Evolutionary conservation across 2,888 invertebrate genomes (phyloP).

Genomic region (Salpingus planirostris): DNA sequence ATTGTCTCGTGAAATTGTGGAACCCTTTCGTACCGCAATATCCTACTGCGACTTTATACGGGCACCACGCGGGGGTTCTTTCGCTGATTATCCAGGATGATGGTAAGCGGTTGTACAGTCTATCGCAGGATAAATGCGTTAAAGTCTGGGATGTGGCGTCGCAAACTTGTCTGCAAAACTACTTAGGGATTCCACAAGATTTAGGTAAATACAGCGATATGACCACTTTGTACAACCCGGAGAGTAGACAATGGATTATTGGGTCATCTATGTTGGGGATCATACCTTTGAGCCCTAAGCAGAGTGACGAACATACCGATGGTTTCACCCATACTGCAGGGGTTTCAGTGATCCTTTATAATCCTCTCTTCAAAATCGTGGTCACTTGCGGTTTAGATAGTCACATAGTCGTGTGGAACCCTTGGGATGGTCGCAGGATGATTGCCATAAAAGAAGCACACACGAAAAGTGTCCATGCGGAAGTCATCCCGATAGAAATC

Average conservation of each 20-base stretch:
- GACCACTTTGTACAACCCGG: slow-evolving; percentile 50
- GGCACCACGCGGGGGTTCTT: slow-evolving; percentile 62
- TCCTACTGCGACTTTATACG: slow-evolving; percentile 53
- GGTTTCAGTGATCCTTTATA: slow-evolving; percentile 66
- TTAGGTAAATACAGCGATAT: slow-evolving; percentile 51
- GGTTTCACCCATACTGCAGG: slow-evolving; percentile 53
- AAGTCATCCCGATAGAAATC: slow-evolving; percentile 59
- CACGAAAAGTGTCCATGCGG: slow-evolving; percentile 56
- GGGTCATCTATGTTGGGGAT: slow-evolving; percentile 57
- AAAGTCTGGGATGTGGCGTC: slow-evolving; percentile 69
- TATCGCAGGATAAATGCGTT: slow-evolving; percentile 62
- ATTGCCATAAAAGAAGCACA: slow-evolving; percentile 63
- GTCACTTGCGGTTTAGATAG: slow-evolving; percentile 73
- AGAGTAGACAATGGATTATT: slow-evolving; percentile 56
- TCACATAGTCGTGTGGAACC: slow-evolving; percentile 75
- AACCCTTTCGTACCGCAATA: slow-evolving; percentile 67
- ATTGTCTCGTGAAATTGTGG: slow-evolving; percentile 64
- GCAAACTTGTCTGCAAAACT: slow-evolving; percentile 62
- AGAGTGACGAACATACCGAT: slow-evolving; percentile 60
- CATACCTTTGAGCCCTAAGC: slow-evolving; percentile 55
- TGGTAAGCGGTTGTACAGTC: slow-evolving; percentile 59
- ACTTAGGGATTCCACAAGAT: slow-evolving; percentile 53
- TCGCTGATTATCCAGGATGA: slow-evolving; percentile 57
- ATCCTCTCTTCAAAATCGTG: slow-evolving; percentile 59
- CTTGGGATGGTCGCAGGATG: slow-evolving; percentile 60